phyloP scores from a whole-genome alignment of 2,113 vertebrate species.

The Tetrax tetrax region DNA sequence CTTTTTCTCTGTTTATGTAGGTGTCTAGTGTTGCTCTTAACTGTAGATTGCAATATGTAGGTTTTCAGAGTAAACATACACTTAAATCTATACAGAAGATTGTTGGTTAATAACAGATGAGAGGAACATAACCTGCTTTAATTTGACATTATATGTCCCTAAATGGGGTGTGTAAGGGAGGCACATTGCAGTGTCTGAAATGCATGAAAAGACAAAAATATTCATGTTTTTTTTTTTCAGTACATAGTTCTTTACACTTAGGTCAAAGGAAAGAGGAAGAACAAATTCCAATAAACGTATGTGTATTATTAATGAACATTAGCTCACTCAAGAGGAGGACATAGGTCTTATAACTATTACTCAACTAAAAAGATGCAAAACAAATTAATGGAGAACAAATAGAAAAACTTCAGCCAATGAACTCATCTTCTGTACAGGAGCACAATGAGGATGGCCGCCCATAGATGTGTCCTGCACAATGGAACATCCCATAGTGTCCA shows the following conservation, averaged over 20 bases:
- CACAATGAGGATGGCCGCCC: neutral
- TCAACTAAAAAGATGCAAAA: neutral
- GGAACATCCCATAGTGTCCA: neutral
- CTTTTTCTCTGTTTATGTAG: neutral
- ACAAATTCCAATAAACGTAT: neutral
- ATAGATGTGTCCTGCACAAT: neutral
- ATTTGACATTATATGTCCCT: neutral
- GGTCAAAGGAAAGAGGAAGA: neutral
- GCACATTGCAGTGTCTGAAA: neutral
- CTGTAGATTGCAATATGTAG: neutral
- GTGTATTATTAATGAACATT: neutral
- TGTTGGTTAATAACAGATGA: conserved; percentile 19
- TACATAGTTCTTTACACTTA: neutral
- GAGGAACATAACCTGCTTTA: neutral
- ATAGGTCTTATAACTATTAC: neutral
- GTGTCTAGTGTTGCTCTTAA: conserved; percentile 11
- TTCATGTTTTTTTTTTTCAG: neutral
- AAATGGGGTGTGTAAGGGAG: neutral
- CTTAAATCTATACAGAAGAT: conserved; percentile 1
- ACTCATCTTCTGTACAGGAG: neutral
- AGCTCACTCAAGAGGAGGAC: neutral
- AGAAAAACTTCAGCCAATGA: neutral
- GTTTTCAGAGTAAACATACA: conserved; percentile 21
- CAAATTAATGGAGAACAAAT: neutral
- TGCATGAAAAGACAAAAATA: neutral